Evolutionary conservation across 1,140 invertebrate species (phyloP).

Genomic region (Drosophila sp.): DNA sequence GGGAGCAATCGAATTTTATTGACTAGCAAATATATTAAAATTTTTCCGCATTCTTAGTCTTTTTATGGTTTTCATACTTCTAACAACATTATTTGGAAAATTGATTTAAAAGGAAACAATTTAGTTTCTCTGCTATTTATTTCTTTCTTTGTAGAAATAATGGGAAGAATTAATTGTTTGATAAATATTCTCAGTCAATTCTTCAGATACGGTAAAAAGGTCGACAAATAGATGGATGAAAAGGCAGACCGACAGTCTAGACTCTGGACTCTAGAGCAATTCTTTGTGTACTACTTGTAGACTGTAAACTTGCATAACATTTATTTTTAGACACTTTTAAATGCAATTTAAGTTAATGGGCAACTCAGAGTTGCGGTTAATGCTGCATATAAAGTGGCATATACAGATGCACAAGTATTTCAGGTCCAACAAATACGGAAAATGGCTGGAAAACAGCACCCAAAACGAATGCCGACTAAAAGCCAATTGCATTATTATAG

Average conservation of each 20-base stretch:
- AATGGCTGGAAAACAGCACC: slow-evolving; percentile 18
- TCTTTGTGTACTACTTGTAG: too few species aligned
- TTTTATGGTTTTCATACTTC: too few species aligned
- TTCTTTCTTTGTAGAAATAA: too few species aligned
- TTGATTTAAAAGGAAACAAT: too few species aligned
- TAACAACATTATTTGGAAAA: too few species aligned
- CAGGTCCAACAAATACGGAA: slow-evolving; percentile 12
- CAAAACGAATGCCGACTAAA: slow-evolving; percentile 32
- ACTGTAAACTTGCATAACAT: neutral
- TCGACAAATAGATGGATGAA: neutral
- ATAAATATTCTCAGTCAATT: neutral
- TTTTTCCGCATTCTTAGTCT: neutral
- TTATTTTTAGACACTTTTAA: slow-evolving; percentile 7
- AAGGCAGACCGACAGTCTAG: neutral
- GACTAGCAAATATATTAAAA: neutral
- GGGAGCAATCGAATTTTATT: neutral
- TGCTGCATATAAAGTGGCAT: slow-evolving; percentile 13
- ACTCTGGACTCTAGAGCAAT: too few species aligned
- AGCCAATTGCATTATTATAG: slow-evolving; percentile 70
- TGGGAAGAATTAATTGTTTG: too few species aligned
- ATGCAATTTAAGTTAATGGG: slow-evolving; percentile 13
- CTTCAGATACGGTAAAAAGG: too few species aligned
- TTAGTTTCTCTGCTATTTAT: too few species aligned
- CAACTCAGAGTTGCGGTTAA: slow-evolving; percentile 53
- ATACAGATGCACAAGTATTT: slow-evolving; percentile 18